Base-by-base conservation (phyloP, 2,113 vertebrate genomes). In the Monopterus albus region DNA sequence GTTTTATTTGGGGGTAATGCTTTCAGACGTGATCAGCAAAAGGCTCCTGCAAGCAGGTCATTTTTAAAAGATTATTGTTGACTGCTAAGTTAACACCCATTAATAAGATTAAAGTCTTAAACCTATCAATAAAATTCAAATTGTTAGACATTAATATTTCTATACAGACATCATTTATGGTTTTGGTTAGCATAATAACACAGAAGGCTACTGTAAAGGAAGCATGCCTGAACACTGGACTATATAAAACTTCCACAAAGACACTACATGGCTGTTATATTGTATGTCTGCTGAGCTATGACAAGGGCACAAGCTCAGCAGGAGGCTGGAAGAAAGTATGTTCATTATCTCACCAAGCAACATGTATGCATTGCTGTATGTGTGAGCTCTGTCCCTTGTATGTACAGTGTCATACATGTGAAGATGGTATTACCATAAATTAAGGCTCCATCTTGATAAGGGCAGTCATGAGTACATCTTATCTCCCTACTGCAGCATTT, bases 341-440 rank as follows among this genome's bases (percentile, higher is more conserved):
- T 55, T 59, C 3, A 67, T 79, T 29, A 76, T 67, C 75, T 81
- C 36, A 40, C 15, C 2, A 9, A 26, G 33, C 47, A 55, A 72
- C 45, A 17, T 39, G 38, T 59, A 52, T 62, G 35, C 51, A 39
- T 21, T 42, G 36, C 28, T 36, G 28, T 38, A 53, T 33, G 26
- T 76, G 53, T 69, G 58, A 51, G 57, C 38, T 40, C 15, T 20
- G 10, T 62, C 42, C 42, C 18, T 28, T 7, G 14, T 76, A 55
- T 45, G 18, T 39, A 67, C 2, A 1, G 47, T 51, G 71, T 79
- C 72, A 45, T 45, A 42, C 53, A 63, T 57, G 64, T 65, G 21
- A 59, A 6, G 6, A 49, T 61, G 29, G 75, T 28, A 85, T 91
- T 87, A 75, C 68, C 55, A 57, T 81, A 63, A 82, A 81, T 79